phyloP scores from a whole-genome alignment of 2,888 invertebrate genomes.

The Agrochola lota region DNA sequence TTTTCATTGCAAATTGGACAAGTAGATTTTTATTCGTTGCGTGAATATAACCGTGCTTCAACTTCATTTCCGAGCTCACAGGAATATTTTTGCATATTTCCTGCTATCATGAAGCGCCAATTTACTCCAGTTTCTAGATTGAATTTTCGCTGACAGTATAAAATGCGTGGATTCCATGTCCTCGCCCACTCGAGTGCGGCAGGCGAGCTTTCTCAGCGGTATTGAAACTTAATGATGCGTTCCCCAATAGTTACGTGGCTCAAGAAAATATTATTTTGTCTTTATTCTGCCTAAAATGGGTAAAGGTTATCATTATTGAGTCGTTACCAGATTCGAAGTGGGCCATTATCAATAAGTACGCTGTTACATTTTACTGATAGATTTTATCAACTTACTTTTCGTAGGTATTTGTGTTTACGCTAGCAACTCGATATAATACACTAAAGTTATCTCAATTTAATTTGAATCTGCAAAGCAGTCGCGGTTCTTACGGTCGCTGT shows the following conservation, averaged over 20 bases:
- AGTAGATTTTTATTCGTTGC: constrained; percentile 55
- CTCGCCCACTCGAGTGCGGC: constrained; percentile 66
- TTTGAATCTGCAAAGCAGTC: constrained; percentile 32
- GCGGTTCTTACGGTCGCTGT: constrained; percentile 39
- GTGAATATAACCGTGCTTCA: constrained; percentile 59
- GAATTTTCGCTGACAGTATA: constrained; percentile 81
- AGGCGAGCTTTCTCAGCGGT: constrained; percentile 70
- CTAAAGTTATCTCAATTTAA: constrained; percentile 36
- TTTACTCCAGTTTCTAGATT: constrained; percentile 76
- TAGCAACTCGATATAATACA: background rate
- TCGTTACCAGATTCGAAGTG: constrained; percentile 34
- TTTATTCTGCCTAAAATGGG: constrained; percentile 55
- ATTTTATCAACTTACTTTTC: constrained; percentile 32
- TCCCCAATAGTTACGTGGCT: constrained; percentile 69
- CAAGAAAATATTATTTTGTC: constrained; percentile 64
- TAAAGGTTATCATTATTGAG: constrained; percentile 49
- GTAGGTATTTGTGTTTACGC: background rate
- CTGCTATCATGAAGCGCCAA: constrained; percentile 67
- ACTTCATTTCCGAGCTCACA: constrained; percentile 67
- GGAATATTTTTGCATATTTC: constrained; percentile 78
- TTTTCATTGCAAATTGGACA: constrained; percentile 56
- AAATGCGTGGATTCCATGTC: constrained; percentile 75
- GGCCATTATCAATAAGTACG: constrained; percentile 41
- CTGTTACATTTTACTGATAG: constrained; percentile 35
- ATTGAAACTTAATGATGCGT: constrained; percentile 74